These are phyloP conservation scores for Pterostichus madidus DNA, from an alignment of 2,888 invertebrate genomes.

Conservation along the genomic window DNA sequence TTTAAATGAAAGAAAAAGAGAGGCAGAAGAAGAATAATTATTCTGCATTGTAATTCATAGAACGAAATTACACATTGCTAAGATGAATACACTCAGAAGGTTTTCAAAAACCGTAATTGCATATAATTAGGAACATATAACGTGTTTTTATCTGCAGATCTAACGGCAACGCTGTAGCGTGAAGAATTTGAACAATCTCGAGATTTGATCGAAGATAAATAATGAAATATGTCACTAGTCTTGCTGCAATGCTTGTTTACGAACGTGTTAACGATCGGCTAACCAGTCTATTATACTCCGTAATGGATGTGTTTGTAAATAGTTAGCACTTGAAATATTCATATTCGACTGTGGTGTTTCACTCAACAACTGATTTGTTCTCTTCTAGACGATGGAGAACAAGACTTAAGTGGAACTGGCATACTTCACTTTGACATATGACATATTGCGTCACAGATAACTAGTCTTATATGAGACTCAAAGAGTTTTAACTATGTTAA, in stretches of 20 bases:
- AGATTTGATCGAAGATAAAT: slow-evolving; percentile 26
- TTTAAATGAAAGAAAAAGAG: too few relatives aligned
- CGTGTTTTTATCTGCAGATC: slow-evolving; percentile 19
- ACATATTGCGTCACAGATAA: too few relatives aligned
- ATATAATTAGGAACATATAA: slow-evolving; percentile 47
- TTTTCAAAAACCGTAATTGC: slow-evolving; percentile 41
- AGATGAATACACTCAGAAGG: slow-evolving; percentile 21
- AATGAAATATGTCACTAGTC: slow-evolving; percentile 22
- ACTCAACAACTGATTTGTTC: too few relatives aligned
- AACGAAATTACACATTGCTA: neutral
- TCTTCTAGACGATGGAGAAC: too few relatives aligned
- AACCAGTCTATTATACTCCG: neutral
- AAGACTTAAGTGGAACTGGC: too few relatives aligned
- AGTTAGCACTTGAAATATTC: too few relatives aligned
- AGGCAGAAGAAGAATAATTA: slow-evolving; percentile 3
- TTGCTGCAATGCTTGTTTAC: neutral
- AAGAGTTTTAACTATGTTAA: too few relatives aligned
- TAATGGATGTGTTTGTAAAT: neutral
- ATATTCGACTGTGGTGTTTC: too few relatives aligned
- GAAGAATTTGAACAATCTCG: slow-evolving; percentile 18
- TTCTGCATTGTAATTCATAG: slow-evolving; percentile 22
- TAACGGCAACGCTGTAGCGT: slow-evolving; percentile 24
- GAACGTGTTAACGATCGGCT: neutral
- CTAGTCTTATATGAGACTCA: too few relatives aligned
- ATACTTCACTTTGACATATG: too few relatives aligned